Evolutionary conservation across 2,888 invertebrate species (phyloP).

Genomic region (Smittia aterrima): DNA sequence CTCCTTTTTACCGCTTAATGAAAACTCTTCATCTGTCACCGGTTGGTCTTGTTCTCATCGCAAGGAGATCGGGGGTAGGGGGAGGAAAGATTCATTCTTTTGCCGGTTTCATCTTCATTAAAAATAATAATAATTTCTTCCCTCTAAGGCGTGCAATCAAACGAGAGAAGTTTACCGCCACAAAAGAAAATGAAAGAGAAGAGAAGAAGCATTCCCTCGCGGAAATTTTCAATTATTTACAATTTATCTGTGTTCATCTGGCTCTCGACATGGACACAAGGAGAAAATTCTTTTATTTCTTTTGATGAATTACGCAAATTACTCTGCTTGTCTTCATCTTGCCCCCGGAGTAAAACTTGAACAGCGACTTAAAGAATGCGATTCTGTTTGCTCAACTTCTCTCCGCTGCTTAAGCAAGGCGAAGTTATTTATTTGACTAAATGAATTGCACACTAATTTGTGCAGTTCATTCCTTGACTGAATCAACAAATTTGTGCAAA

Average conservation of each 20-base stretch:
- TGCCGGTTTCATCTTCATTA: constrained; percentile 10
- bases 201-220: neutral
- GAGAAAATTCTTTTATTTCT: neutral
- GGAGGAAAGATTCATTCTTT: neutral
- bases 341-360: neutral
- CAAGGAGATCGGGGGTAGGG: neutral
- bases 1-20: neutral
- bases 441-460: neutral
- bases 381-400: neutral
- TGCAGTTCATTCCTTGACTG: neutral
- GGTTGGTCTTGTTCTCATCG: neutral
- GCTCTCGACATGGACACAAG: neutral
- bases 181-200: neutral
- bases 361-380: constrained; percentile 6
- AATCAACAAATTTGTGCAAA: neutral
- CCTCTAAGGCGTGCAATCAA: constrained; percentile 20
- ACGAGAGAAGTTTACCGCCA: neutral
- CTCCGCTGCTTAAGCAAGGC: neutral
- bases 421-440: neutral
- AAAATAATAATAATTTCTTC: neutral
- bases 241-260: constrained; percentile 10
- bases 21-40: neutral
- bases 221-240: constrained; percentile 15
- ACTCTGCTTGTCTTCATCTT: neutral
- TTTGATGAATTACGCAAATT: constrained; percentile 20